These are phyloP conservation scores for Sinotaia quadrata DNA, from an alignment of 2,888 invertebrate genomes.

Conservation along the genomic window DNA sequence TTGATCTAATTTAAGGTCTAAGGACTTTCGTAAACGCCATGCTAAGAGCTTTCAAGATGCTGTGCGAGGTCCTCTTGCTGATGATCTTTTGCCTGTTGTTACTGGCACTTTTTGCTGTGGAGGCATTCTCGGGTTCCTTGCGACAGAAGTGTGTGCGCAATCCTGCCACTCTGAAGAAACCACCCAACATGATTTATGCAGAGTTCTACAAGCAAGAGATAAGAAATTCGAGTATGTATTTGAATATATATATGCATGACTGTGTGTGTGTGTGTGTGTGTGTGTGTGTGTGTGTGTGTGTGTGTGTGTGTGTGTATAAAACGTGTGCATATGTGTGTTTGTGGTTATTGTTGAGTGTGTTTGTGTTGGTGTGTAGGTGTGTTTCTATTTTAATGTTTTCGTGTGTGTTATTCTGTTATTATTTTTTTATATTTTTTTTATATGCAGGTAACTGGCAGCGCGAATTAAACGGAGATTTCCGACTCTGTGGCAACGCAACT, in stretches of 20 bases:
- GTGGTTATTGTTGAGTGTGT: too few species aligned
- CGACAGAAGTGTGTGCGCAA: slow-evolving; percentile 89
- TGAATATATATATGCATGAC: background rate
- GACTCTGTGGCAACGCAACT: slow-evolving; percentile 63
- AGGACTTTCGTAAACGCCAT: slow-evolving; percentile 97
- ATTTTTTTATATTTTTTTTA: too few species aligned
- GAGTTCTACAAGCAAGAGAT: slow-evolving; percentile 56
- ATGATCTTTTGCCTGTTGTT: slow-evolving; percentile 98
- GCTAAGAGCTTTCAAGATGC: slow-evolving; percentile 91
- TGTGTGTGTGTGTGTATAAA: too few species aligned
- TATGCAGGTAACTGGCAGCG: slow-evolving; percentile 56
- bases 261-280: slow-evolving; percentile 18
- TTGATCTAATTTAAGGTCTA: slow-evolving; percentile 84
- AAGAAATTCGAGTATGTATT: slow-evolving; percentile 56
- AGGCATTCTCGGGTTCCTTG: slow-evolving; percentile 95
- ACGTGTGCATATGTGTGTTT: too few species aligned
- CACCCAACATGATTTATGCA: slow-evolving; percentile 42
- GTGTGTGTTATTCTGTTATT: too few species aligned
- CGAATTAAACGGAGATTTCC: slow-evolving; percentile 45
- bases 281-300: too few species aligned
- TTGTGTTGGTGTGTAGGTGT: too few species aligned
- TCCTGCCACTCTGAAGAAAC: slow-evolving; percentile 40
- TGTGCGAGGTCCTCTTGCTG: slow-evolving; percentile 96
- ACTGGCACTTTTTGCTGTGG: slow-evolving; percentile 93
- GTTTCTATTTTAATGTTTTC: too few species aligned